Base-by-base conservation (phyloP, 2,888 invertebrate species). In the Cheilosia soror region DNA sequence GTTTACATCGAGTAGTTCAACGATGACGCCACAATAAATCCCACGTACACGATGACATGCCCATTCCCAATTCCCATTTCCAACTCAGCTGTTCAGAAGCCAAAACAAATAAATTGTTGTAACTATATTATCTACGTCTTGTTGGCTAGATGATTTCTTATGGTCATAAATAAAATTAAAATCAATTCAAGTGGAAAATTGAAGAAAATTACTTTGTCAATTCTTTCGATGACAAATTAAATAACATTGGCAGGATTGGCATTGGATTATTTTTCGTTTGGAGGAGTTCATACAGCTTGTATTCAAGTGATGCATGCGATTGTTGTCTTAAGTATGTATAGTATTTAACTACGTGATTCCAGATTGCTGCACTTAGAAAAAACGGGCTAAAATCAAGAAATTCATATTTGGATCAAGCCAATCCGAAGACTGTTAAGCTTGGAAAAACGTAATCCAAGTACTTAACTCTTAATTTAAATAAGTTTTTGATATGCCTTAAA, bases 161-260 rank as follows among this genome's bases (percentile, higher is more conserved):
- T 40, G 69, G 57, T 27, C 69, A 69, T 69, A 57, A 69, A 69
- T 69, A 69, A 69, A 69, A 69, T 69, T 57, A 33, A 57, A 69
- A 37, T 20, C 20, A 7, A 58, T 15, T 58, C 37, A n/a, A 20
- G 37, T 37, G 57, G 57, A 58, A 57, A 57, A 37, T 37, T 57
- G 33, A n/a, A 37, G 73, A 55, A 73, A 73, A 73, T 73, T 65
- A 63, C 44, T 55, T 73, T 55, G n/a, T 42, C n/a, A 31, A 13
- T 51, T 27, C 51, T 27, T 29, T 60, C 53, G 62, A 53, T 72
- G 60, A 53, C 42, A 53, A 53, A 72, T 72, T 51, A 42, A 53
- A 58, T 29, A 53, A 53, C 62, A 42, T 49, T 62, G 62, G 42
- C 53, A 53, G 31, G 31, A 13, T 33, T 25, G 20, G 25, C n/a